Evolutionary conservation across 2,797 vertebrate genomes (phyloP), one percentile per base, ranked within the genome.

Genomic region (Ceyx erithaca): DNA sequence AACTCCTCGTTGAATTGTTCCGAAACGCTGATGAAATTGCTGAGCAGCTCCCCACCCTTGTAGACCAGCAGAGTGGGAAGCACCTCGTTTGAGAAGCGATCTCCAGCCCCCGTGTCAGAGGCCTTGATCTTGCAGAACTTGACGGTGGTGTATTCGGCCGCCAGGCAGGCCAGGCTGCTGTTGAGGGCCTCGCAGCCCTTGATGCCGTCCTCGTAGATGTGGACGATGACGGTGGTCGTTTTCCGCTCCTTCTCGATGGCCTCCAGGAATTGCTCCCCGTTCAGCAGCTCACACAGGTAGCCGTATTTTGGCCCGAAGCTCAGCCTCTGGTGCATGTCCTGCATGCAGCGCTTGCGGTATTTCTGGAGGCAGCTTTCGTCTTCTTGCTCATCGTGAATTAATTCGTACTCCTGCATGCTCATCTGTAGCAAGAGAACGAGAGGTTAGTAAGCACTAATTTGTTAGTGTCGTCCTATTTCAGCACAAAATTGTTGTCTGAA

Each of bases 91-190:
- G 99, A 98, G 97, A 99, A 99, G 78, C 98, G 98, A 57, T 99
- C 99, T 1, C 98, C 97, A 2, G 99, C 99, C 0, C 99, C 99
- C 0, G 99, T 99, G 28, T 98, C 78, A 2, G 98, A 98, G 16
- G 99, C 98, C 73, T 98, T 98, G 89, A 99, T 99, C 97, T 98
- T 98, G 98, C 99, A 99, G 96, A 99, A 99, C 96, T 98, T 99
- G 13, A 99, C 98, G 0, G 97, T 98, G 62, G 99, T 97, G 62
- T 99, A 99, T 93, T 99, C 99, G 0, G 96, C 91, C 1, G 99
- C 98, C 94, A 99, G 98, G 94, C 98, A 99, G 58, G 97, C 97
- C 35, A 99, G 95, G 95, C 98, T 99, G 89, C 84, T 98, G 97
- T 99, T 99, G 70, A 99, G 98, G 16, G 98, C 97, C 11, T 99